Conservation (phyloP, 1,140 invertebrate genomes). For the Mamestra configurata region DNA sequence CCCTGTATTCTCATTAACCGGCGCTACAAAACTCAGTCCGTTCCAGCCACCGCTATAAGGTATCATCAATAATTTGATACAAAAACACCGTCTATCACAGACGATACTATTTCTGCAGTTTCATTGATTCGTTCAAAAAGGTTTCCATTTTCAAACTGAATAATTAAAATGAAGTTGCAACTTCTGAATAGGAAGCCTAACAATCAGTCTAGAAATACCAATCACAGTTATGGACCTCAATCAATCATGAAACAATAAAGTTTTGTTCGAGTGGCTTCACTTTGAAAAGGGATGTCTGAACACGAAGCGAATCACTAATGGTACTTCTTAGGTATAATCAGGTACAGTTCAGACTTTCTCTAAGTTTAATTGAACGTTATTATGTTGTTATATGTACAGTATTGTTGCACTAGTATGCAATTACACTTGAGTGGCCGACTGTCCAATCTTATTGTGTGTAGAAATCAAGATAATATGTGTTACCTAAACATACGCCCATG, state of each 20-base stretch:
- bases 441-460: conserved; percentile 2
- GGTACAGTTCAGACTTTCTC: neutral
- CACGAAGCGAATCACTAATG: conserved; percentile 15
- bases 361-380: conserved; percentile 30
- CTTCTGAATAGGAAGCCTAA: conserved; percentile 1
- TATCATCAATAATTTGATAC: too few species aligned
- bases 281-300: neutral
- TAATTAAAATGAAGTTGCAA: conserved; percentile 15
- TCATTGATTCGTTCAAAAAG: neutral
- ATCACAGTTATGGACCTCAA: conserved; percentile 2
- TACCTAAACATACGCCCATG: too few species aligned
- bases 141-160: neutral
- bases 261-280: neutral
- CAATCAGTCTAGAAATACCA: neutral
- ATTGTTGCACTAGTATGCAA: neutral
- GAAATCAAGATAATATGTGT: neutral
- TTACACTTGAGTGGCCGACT: neutral
- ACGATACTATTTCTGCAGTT: neutral
- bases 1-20: too few species aligned
- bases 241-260: conserved; percentile 20
- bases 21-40: too few species aligned
- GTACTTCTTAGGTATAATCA: neutral
- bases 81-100: neutral
- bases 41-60: too few species aligned
- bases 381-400: neutral